phyloP scores from a whole-genome alignment of 2,113 vertebrate species.

The Promerops cafer region DNA sequence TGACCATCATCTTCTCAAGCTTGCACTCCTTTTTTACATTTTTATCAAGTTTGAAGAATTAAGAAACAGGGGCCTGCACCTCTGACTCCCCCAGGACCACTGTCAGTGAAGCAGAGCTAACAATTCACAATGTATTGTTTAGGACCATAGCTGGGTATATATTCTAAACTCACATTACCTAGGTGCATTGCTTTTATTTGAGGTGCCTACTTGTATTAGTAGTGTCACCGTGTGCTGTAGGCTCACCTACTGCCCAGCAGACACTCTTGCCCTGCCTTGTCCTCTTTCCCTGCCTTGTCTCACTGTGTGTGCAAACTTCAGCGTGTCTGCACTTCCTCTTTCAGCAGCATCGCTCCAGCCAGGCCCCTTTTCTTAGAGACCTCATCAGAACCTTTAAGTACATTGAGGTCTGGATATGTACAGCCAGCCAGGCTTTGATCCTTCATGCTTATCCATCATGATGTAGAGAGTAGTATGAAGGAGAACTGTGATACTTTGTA shows the following conservation, averaged over 20 bases:
- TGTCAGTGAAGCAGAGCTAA: neutral
- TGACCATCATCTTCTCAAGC: neutral
- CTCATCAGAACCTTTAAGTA: neutral
- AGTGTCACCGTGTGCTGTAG: accelerated
- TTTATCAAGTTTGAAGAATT: neutral
- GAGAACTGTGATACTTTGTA: neutral
- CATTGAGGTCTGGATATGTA: neutral
- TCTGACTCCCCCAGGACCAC: neutral
- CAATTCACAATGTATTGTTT: neutral
- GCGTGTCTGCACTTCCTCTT: accelerated
- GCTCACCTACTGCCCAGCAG: neutral
- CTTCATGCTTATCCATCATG: neutral
- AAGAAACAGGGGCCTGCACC: neutral
- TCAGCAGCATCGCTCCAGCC: neutral
- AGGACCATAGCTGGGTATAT: neutral
- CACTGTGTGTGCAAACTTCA: neutral
- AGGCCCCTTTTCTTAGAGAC: neutral
- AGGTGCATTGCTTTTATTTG: neutral
- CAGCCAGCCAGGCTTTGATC: neutral
- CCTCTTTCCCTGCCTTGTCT: neutral
- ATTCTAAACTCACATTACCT: neutral
- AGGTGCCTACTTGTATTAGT: neutral
- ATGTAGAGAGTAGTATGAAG: neutral
- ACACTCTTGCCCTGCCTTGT: neutral
- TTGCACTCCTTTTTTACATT: neutral